A percentile compares a stretch with the other conserved stretches of the same genome.
Conservation (phyloP, 2,113 vertebrate species). For the Dromaius novaehollandiae region DNA sequence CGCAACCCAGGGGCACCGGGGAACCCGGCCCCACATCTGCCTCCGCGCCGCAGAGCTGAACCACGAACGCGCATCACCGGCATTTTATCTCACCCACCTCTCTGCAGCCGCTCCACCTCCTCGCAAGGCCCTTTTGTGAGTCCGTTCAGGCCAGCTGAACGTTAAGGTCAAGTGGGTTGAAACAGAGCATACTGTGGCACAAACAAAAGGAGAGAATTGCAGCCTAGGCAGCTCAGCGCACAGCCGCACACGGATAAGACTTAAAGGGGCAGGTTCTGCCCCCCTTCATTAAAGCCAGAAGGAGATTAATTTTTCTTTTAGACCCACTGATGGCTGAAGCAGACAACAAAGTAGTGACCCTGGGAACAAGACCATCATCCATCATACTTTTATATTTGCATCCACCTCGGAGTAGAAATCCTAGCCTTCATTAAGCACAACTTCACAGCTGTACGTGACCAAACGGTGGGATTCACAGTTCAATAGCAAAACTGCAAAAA, state of each 20-base stretch:
- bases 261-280: too few relatives aligned
- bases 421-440: accelerated
- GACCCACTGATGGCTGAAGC: neutral
- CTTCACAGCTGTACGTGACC: accelerated
- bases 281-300: neutral
- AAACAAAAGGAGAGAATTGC: neutral
- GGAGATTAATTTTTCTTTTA: too few relatives aligned
- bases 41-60: neutral
- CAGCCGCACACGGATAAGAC: neutral
- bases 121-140: too few relatives aligned
- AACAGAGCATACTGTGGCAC: accelerated
- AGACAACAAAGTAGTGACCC: accelerated
- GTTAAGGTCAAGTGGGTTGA: accelerated
- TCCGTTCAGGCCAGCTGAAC: neutral
- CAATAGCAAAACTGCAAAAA: neutral
- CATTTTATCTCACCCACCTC: neutral
- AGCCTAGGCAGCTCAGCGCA: neutral
- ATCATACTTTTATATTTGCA: accelerated
- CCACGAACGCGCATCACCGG: neutral
- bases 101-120: neutral
- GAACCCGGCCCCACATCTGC: too few relatives aligned
- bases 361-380: accelerated
- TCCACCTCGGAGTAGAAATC: neutral
- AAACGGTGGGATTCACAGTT: accelerated
- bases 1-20: too few relatives aligned